phyloP scores from a whole-genome alignment of 2,888 invertebrate genomes.

The Melitaea athalia region DNA sequence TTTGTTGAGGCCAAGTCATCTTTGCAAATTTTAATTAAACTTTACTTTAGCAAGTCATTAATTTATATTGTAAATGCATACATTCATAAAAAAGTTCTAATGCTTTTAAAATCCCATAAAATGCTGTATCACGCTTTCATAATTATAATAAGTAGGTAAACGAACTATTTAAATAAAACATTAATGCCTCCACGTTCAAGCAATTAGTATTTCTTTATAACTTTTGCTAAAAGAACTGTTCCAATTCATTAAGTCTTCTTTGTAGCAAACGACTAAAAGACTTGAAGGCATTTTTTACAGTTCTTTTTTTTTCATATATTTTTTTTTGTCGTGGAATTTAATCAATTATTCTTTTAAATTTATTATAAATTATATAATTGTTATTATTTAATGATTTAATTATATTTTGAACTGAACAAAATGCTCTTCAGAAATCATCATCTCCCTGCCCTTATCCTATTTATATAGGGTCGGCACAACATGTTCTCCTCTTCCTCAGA shows the following conservation, averaged over 20 bases:
- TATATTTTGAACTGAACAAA: too few relatives aligned
- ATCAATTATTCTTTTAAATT: too few relatives aligned
- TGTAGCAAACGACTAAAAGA: constrained; percentile 2
- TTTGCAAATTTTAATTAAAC: background rate
- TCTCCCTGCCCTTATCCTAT: too few relatives aligned
- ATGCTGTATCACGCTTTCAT: constrained; percentile 1
- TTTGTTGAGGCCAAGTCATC: background rate
- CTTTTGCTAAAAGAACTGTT: constrained; percentile 21
- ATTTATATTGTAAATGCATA: background rate
- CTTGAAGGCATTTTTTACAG: background rate
- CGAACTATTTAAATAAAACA: constrained; percentile 14
- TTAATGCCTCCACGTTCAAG: constrained; percentile 5
- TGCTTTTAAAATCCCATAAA: constrained; percentile 9
- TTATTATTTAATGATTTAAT: too few relatives aligned
- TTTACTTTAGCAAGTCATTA: background rate
- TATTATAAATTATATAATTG: too few relatives aligned
- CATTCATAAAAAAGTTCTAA: background rate
- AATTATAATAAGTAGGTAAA: constrained; percentile 8
- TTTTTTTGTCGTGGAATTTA: background rate
- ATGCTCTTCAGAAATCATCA: too few relatives aligned
- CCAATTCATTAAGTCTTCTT: constrained; percentile 22
- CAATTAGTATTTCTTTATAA: constrained; percentile 30
- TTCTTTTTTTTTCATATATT: background rate
- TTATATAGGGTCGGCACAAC: too few relatives aligned
- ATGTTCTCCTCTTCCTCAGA: too few relatives aligned